Conservation (phyloP, 2,113 vertebrate species). For the Epinephelus cyanopodus region DNA sequence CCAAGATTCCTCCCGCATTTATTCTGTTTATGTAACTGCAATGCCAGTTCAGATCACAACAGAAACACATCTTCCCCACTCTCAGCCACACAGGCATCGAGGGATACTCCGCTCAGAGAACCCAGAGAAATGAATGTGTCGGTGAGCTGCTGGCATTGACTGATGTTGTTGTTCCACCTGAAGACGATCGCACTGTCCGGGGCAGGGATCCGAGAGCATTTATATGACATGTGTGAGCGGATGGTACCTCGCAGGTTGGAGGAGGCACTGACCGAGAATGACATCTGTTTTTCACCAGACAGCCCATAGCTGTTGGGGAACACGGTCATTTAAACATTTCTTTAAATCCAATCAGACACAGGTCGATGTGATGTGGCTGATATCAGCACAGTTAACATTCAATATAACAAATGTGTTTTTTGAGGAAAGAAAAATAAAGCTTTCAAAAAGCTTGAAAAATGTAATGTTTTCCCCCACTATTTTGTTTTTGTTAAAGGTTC, state of each 20-base stretch:
- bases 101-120: constrained; percentile 19
- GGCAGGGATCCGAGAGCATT: constrained; percentile 38
- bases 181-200: constrained; percentile 27
- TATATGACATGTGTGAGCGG: constrained; percentile 21
- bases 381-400: background rate
- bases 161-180: constrained; percentile 45
- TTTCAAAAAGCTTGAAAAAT: no score
- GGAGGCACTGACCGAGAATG: constrained; percentile 18
- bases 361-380: background rate
- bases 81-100: background rate
- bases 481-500: no score
- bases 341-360: background rate
- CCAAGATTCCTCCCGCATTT: background rate
- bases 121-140: constrained; percentile 16
- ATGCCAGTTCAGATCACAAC: background rate
- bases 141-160: constrained; percentile 20
- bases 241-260: constrained; percentile 2
- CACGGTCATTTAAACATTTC: background rate
- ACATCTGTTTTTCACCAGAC: constrained; percentile 6
- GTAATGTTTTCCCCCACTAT: no score
- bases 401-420: background rate
- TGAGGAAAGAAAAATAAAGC: no score
- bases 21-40: constrained; percentile 9
- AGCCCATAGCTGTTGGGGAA: background rate
- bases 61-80: background rate